Conservation (phyloP, 2,113 vertebrate genomes). For the Rhombomys opimus region DNA sequence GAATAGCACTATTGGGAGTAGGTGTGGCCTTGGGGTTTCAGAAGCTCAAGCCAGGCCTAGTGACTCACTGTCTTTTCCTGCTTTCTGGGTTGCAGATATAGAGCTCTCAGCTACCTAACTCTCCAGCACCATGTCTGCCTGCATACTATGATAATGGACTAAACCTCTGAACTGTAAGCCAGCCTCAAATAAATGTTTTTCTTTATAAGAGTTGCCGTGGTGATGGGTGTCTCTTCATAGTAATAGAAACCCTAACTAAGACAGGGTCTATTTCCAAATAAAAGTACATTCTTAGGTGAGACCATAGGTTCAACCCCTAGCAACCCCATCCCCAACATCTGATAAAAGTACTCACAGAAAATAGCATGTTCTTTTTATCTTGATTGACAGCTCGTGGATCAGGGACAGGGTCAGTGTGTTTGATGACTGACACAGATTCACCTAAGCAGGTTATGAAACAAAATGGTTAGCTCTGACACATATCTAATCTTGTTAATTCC, state of each 20-base stretch:
- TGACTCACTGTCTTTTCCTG: neutral
- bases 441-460: constrained; percentile 86
- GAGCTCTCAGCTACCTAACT: neutral
- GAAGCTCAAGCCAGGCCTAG: neutral
- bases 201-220: neutral
- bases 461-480: neutral
- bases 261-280: neutral
- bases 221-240: neutral
- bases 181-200: neutral
- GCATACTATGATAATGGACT: neutral
- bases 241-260: neutral
- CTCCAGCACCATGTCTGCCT: neutral
- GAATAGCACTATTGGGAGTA: neutral
- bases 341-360: constrained; percentile 92
- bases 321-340: neutral
- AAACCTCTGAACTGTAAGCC: neutral
- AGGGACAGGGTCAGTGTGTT: constrained; percentile 98
- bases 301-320: neutral
- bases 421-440: constrained; percentile 98
- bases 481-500: neutral
- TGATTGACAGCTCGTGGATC: constrained; percentile 99
- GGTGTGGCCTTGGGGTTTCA: neutral
- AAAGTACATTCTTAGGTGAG: neutral
- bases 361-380: constrained; percentile 99
- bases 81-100: neutral